phyloP scores from a whole-genome alignment of 30 jellyfish, hydroid and myxozoan genomes.

The Haliclystus octoradiatus region DNA sequence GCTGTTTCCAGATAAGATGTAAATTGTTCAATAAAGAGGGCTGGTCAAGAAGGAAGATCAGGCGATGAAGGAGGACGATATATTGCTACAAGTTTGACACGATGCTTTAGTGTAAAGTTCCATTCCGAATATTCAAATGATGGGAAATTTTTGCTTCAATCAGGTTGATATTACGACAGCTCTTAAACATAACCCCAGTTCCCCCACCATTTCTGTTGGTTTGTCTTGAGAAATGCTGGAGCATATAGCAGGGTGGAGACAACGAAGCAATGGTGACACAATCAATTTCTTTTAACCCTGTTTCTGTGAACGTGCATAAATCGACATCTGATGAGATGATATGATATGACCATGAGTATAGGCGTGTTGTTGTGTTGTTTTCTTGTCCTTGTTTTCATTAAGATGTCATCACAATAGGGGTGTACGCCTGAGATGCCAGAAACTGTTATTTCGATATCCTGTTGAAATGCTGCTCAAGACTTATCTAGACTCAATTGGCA shows the following conservation, averaged over 20 bases:
- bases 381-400: no score
- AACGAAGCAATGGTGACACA: conserved; percentile 4
- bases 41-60: conserved; percentile 8
- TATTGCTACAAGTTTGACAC: conserved; percentile 3
- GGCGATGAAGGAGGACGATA: conserved; percentile 16
- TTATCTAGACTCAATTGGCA: no score
- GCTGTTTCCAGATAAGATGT: conserved; percentile 14
- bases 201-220: conserved; percentile 21
- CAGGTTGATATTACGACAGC: conserved; percentile 5
- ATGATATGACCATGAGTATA: no score
- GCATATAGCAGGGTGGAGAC: conserved; percentile 13
- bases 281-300: conserved; percentile 12
- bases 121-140: conserved; percentile 33
- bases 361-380: no score
- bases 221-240: conserved; percentile 10
- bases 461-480: no score
- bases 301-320: conserved; percentile 17
- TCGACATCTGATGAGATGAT: conserved; percentile 13
- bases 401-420: no score
- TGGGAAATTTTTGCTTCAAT: conserved; percentile 1
- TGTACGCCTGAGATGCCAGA: no score
- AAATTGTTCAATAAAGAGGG: conserved; percentile 4
- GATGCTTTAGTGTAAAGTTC: conserved; percentile 2
- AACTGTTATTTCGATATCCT: no score
- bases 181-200: conserved; percentile 17